Base-by-base conservation (phyloP, 2,888 invertebrate species). In the Apamea sordens region DNA sequence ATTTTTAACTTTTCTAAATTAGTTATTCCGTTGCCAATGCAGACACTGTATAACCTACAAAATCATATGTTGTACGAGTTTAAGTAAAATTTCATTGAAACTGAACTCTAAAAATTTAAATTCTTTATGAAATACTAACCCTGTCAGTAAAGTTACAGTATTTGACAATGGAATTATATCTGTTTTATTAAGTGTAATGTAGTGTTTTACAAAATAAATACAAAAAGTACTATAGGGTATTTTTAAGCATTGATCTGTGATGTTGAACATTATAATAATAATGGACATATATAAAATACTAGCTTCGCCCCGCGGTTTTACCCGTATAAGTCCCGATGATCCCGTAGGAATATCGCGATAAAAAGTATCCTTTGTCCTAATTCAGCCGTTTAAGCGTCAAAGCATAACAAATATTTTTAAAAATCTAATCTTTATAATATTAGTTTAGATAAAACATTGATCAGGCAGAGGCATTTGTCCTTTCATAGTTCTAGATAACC, bases 221-320 rank as follows among this genome's bases (percentile, higher is more conserved):
- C 32, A 32, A 32, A 21, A 36, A 6, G 2, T 70, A n/a, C 56
- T 71, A 15, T 36, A n/a, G 11, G 10, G 3, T 70, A 24, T 53
- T 36, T 10, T 71, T n/a, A 36, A 71, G 18, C 53, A n/a, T 56
- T n/a, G 7, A 56, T 56, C 71, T 59, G 36, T 71, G n/a, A 71
- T 21, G 36, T 59, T 11, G 59, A 56, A 50, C 69, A 70, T 69
- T 24, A 15, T 69, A 32, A 21, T 50, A 15, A 41, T 41, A 41
- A 15, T 28, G 28, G 61, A 61, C 15, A 61, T 18, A 61, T 61
- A 28, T 6, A n/a, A 56, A 56, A n/a, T 24, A 59, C n/a, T 59
- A n/a, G 59, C n/a, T 56, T 3, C 3, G 56, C 56, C 56, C 24
- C 11, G 56, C 21, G 8, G 53, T 53, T 53, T 53, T 8, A 24